Conservation (phyloP, 2,113 vertebrate genomes). For the Haplochromis vanheusdeni region DNA sequence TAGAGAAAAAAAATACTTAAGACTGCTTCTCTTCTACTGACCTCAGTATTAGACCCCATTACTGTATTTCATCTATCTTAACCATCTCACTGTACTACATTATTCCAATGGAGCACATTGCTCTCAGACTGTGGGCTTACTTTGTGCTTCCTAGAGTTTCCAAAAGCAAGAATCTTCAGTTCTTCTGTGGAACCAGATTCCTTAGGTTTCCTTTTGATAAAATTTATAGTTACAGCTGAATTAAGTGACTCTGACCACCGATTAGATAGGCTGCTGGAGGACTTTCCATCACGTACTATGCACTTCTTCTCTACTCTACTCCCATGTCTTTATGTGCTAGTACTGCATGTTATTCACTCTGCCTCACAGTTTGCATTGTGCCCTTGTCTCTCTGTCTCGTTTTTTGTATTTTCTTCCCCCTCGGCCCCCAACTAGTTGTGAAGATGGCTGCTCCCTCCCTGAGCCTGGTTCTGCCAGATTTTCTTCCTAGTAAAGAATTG, state of each 20-base stretch:
- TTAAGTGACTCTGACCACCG: rapidly evolving
- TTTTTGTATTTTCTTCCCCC: not conserved
- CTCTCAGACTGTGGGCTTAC: not conserved
- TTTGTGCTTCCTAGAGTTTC: not conserved
- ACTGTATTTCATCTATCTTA: not conserved
- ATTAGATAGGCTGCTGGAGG: too few species aligned
- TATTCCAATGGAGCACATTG: not conserved
- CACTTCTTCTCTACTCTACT: too few species aligned
- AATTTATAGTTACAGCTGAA: too few species aligned
- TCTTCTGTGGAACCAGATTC: not conserved
- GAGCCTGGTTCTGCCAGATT: too few species aligned
- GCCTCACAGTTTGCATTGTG: too few species aligned
- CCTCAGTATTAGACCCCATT: not conserved
- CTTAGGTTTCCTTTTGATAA: not conserved
- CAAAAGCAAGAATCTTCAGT: not conserved
- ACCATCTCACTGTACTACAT: not conserved
- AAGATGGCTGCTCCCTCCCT: too few species aligned
- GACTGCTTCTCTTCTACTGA: not conserved
- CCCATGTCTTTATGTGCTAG: too few species aligned
- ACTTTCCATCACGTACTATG: too few species aligned
- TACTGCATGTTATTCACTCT: too few species aligned
- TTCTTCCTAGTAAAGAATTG: not conserved
- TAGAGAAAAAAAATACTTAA: not conserved
- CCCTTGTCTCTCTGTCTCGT: rapidly evolving
- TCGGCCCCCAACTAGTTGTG: too few species aligned